These are phyloP conservation scores for Geotrypetes seraphini DNA, from an alignment of 2,797 vertebrate genomes.

Conservation along the genomic window DNA sequence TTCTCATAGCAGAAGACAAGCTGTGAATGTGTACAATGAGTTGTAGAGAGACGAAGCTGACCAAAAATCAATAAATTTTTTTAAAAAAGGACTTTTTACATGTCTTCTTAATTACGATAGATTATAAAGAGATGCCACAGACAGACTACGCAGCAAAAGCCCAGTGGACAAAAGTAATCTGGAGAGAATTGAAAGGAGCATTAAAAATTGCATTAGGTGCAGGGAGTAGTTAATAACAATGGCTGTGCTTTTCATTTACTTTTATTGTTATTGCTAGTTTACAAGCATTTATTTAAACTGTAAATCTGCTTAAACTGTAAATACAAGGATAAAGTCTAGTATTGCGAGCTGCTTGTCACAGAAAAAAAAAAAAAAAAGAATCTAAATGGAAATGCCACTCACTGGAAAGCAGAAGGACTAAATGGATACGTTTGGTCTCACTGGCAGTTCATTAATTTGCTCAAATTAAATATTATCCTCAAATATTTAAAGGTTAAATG, in stretches of 20 bases:
- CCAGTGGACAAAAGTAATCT: slow-evolving; percentile 16
- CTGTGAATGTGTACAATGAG: too few species aligned
- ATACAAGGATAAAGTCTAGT: slow-evolving; percentile 20
- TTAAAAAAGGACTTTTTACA: too few species aligned
- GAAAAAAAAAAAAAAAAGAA: slow-evolving; percentile 12
- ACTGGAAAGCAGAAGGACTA: slow-evolving; percentile 52
- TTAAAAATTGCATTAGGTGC: slow-evolving; percentile 6
- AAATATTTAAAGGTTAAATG: slow-evolving; percentile 94
- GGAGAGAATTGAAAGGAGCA: slow-evolving; percentile 12
- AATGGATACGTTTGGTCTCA: slow-evolving; percentile 61
- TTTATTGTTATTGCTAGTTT: slow-evolving; percentile 15
- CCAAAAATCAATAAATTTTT: too few species aligned
- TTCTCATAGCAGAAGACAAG: too few species aligned
- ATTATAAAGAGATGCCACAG: too few species aligned
- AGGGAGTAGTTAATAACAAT: not conserved
- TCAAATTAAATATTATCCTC: slow-evolving; percentile 89
- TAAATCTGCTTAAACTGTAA: slow-evolving; percentile 25
- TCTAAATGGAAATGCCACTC: slow-evolving; percentile 42
- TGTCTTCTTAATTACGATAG: too few species aligned
- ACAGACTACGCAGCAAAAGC: too few species aligned
- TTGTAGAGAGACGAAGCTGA: too few species aligned
- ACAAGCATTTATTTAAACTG: slow-evolving; percentile 30
- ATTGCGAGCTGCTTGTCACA: slow-evolving; percentile 26
- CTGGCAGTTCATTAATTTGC: slow-evolving; percentile 71
- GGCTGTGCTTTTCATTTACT: slow-evolving; percentile 17